phyloP scores from a whole-genome alignment of 1,140 invertebrate genomes.

The Linepithema humile region DNA sequence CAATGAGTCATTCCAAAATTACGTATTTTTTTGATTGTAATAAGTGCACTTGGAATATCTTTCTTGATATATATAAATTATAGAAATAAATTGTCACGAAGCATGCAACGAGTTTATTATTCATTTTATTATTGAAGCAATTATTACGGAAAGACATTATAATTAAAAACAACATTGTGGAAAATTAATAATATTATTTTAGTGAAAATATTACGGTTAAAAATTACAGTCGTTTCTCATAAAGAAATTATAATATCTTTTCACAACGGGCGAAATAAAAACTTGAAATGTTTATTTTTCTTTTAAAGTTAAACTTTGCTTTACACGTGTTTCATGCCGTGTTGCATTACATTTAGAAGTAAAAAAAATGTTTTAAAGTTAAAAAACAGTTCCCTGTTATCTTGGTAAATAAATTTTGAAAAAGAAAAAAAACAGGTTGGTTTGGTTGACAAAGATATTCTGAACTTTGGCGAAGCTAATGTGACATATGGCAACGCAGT shows the following conservation, averaged over 20 bases:
- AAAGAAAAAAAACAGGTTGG: neutral
- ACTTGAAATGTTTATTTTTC: too few relatives aligned
- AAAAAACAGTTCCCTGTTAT: neutral
- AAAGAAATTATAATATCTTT: too few relatives aligned
- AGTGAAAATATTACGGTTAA: neutral
- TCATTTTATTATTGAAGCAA: neutral
- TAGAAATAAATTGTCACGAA: neutral
- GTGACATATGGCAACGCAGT: neutral
- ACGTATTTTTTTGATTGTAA: neutral
- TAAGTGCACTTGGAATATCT: neutral
- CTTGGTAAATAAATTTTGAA: neutral
- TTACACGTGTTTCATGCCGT: too few relatives aligned
- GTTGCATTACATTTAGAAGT: neutral
- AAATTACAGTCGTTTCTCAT: too few relatives aligned
- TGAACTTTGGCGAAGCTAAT: neutral
- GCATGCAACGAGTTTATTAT: neutral
- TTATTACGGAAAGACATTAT: neutral
- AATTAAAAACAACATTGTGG: neutral
- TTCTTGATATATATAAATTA: neutral
- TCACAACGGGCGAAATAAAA: too few relatives aligned
- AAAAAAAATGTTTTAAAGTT: neutral
- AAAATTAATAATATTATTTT: neutral
- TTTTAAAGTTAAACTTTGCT: too few relatives aligned
- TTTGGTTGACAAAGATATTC: neutral
- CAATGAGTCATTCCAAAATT: slow-evolving; percentile 24